Base-by-base conservation (phyloP, 2,888 invertebrate species). In the Deilephila elpenor region DNA sequence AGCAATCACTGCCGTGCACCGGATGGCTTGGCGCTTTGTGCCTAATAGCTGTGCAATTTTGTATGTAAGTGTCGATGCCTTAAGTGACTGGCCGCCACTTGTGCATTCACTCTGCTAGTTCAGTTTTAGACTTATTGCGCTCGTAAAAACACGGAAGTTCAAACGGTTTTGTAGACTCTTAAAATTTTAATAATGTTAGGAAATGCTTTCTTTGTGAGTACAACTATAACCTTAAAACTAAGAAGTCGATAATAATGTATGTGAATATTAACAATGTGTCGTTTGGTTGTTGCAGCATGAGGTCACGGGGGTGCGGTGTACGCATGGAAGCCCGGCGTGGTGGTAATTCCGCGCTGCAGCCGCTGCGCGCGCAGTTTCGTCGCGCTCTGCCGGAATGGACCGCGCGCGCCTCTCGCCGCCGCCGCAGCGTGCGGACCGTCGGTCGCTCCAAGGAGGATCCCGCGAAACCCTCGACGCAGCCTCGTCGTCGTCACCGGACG, bases 251-350 rank as follows among this genome's bases (percentile, higher is more conserved):
- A 14, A 29, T 29, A 25, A 3, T 5, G 17, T 25, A 4, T 17
- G 29, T 60, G 29, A n/a, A 56, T 56, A 56, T 56, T 56, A 56
- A 56, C 56, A 0, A 3, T 3, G n/a, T 60, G 11, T 34, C 73
- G 59, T 77, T 14, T 78, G 59, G 25, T 82, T 83, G 80, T 93
- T 91, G 5, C 92, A 94, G 94, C 93, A 94, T 94, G 94, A 94
- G 92, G 93, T 93, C 93, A 88, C 91, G 91, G 86, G 90, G 92
- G 90, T 89, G 93, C 88, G 89, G 91, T 89, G 87, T 86, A 91
- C 94, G 94, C 92, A 94, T 93, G 94, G 93, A 91, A 93, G 93
- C 90, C 88, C 88, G 90, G 91, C 91, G 91, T 84, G 83, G 88
- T 89, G 93, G 86, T 93, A 89, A 91, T 77, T 84, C 83, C 84